Percentiles rank a stretch among this genome's conserved stretches.
These are phyloP conservation scores for Diploscapter pachys DNA, from an alignment of 1,140 invertebrate genomes.

Conservation along the genomic window DNA sequence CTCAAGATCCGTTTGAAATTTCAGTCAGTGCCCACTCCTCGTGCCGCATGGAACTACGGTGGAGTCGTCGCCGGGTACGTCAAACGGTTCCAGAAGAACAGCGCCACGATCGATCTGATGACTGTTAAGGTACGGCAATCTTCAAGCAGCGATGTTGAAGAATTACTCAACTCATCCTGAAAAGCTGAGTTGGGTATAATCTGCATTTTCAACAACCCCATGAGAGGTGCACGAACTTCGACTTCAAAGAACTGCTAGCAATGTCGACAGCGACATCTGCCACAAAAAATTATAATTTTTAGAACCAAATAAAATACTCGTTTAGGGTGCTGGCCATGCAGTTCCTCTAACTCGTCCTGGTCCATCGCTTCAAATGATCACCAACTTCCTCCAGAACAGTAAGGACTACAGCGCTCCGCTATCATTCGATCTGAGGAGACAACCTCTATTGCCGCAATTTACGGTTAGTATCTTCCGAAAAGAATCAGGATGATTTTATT, in stretches of 20 bases:
- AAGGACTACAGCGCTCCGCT: slow-evolving; percentile 21
- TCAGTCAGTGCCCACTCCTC: neutral
- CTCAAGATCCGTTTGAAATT: neutral
- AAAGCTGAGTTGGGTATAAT: too few species aligned
- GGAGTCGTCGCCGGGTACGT: slow-evolving; percentile 26
- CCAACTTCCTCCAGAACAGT: slow-evolving; percentile 44
- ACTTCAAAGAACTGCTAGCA: too few species aligned
- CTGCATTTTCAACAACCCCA: too few species aligned
- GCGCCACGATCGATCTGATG: slow-evolving; percentile 15
- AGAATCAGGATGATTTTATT: neutral
- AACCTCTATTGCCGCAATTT: slow-evolving; percentile 22
- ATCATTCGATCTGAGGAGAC: slow-evolving; percentile 15
- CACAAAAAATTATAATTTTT: too few species aligned
- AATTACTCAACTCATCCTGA: too few species aligned
- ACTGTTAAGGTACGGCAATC: slow-evolving; percentile 22
- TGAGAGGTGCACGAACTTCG: too few species aligned
- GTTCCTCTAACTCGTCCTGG: slow-evolving; percentile 63
- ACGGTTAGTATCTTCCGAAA: neutral
- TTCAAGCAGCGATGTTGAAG: too few species aligned
- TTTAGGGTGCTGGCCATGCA: slow-evolving; percentile 64
- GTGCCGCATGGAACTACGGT: slow-evolving; percentile 24
- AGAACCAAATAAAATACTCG: neutral
- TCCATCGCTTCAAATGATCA: slow-evolving; percentile 60
- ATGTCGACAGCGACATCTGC: too few species aligned
- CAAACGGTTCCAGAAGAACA: slow-evolving; percentile 28